Evolutionary conservation across 2,113 vertebrate species (phyloP).

Genomic region (Oreotrochilus melanogaster): DNA sequence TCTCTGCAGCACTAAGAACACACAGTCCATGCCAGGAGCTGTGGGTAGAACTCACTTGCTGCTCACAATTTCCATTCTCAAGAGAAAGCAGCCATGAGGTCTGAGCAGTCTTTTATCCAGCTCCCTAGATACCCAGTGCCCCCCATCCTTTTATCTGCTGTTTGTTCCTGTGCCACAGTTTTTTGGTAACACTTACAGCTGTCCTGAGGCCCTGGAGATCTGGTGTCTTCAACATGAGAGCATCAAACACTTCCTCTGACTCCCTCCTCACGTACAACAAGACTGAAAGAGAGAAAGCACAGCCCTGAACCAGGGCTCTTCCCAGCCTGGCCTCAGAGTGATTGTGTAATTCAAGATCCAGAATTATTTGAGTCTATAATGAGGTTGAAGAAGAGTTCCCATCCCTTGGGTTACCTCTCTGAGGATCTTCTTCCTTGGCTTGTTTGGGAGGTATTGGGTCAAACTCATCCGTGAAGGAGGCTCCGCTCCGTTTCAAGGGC

Average conservation of each 20-base stretch:
- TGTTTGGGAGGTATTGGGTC: slow-evolving; percentile 83
- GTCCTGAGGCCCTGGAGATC: slow-evolving; percentile 90
- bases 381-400: neutral
- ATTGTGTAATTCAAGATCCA: fast-evolving
- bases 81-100: neutral
- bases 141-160: neutral
- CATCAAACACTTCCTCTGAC: slow-evolving; percentile 93
- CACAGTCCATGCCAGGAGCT: neutral
- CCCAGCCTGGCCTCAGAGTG: fast-evolving
- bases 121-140: neutral
- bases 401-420: slow-evolving; percentile 83
- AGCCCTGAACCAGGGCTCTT: fast-evolving
- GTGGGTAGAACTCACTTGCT: neutral
- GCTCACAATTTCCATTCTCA: neutral
- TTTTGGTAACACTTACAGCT: slow-evolving; percentile 83
- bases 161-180: neutral
- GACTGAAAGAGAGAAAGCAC: slow-evolving; percentile 77
- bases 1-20: neutral
- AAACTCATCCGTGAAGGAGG: slow-evolving; percentile 81
- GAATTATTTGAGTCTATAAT: neutral
- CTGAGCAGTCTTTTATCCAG: fast-evolving
- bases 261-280: slow-evolving; percentile 91
- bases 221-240: slow-evolving; percentile 94
- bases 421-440: slow-evolving; percentile 84
- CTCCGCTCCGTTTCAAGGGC: slow-evolving; percentile 84